These are phyloP conservation scores for Cylindroiulus punctatus DNA, from an alignment of 2,888 invertebrate genomes.

Conservation along the genomic window DNA sequence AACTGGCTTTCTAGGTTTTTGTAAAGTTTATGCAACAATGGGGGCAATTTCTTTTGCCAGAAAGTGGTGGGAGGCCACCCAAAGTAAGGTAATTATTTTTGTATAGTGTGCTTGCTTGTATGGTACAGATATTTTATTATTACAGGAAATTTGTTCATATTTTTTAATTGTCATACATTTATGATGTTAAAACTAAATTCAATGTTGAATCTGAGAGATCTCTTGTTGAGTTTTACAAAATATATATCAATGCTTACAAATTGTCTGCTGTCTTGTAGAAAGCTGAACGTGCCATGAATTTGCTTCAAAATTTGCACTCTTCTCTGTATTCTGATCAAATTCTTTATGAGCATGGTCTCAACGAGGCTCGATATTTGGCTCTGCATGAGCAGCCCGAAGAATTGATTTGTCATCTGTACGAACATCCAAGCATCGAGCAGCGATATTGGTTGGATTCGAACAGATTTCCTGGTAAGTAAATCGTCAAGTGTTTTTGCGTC, in stretches of 20 bases:
- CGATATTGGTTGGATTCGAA: slow-evolving; percentile 21
- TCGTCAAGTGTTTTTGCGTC: too few species aligned
- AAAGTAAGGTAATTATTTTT: slow-evolving; percentile 6
- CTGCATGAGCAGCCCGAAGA: slow-evolving; percentile 24
- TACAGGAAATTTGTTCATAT: too few species aligned
- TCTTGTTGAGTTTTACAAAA: too few species aligned
- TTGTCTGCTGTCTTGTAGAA: neutral
- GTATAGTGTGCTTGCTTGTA: neutral
- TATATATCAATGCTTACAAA: too few species aligned
- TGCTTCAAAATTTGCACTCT: neutral
- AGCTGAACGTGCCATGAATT: neutral
- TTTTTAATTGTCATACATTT: too few species aligned
- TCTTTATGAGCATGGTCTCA: neutral
- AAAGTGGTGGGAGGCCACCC: slow-evolving; percentile 20
- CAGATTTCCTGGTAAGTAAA: slow-evolving; percentile 21
- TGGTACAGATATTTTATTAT: too few species aligned
- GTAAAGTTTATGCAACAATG: neutral
- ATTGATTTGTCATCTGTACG: slow-evolving; percentile 26
- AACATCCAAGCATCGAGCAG: slow-evolving; percentile 44
- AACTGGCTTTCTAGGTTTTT: neutral
- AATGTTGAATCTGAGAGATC: too few species aligned
- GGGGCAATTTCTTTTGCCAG: slow-evolving; percentile 43
- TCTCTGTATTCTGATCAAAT: neutral
- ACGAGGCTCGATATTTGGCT: neutral
- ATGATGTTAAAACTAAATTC: too few species aligned